These are phyloP conservation scores for Tursiops truncatus DNA, from an alignment of 2,113 vertebrate species.

Conservation along the genomic window DNA sequence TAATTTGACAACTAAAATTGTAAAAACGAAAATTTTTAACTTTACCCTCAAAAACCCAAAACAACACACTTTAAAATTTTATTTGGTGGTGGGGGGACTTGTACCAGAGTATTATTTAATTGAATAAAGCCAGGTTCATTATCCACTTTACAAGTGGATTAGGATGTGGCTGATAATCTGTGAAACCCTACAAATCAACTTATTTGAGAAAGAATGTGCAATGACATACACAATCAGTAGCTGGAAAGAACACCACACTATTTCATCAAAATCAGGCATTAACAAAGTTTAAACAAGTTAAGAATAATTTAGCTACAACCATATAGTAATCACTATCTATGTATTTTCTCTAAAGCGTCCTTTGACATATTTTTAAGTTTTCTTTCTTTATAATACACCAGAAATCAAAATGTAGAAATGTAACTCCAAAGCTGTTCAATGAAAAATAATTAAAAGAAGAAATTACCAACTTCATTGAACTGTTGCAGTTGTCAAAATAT, in stretches of 20 bases:
- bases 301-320: conserved; percentile 57
- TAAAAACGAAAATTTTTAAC: conserved; percentile 51
- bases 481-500: conserved; percentile 96
- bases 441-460: conserved; percentile 94
- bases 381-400: conserved; percentile 82
- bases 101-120: conserved; percentile 73
- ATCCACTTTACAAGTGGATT: conserved; percentile 77
- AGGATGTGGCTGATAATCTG: conserved; percentile 77
- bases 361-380: conserved; percentile 77
- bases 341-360: conserved; percentile 48
- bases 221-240: conserved; percentile 74
- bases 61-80: conserved; percentile 29
- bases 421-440: conserved; percentile 90
- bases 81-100: neutral
- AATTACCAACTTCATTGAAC: conserved; percentile 98
- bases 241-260: conserved; percentile 76
- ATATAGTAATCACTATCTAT: conserved; percentile 54
- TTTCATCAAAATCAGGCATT: conserved; percentile 68
- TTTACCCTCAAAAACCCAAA: conserved; percentile 54
- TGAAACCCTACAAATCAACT: conserved; percentile 80
- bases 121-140: conserved; percentile 80
- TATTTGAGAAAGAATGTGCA: conserved; percentile 78
- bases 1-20: conserved; percentile 60
- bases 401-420: conserved; percentile 83
- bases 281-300: conserved; percentile 69